phyloP scores from a whole-genome alignment of 2,113 vertebrate species.

The Grammomys dolichurus region DNA sequence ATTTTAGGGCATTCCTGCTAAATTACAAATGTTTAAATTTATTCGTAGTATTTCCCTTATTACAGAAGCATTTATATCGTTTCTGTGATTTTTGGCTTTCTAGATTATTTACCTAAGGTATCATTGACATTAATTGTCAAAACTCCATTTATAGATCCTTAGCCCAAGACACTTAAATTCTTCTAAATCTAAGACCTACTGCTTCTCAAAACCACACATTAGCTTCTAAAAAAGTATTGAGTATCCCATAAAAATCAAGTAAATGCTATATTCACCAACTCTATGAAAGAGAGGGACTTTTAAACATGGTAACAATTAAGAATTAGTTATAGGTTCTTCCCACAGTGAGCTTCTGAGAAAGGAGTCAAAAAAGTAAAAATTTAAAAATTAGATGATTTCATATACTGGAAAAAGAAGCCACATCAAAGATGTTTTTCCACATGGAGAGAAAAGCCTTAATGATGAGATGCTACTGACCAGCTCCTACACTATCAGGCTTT shows the following conservation, averaged over 20 bases:
- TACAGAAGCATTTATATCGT: neutral
- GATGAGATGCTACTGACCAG: no score
- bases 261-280: no score
- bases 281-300: neutral
- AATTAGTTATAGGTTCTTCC: neutral
- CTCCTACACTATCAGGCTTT: neutral
- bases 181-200: neutral
- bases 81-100: neutral
- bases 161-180: neutral
- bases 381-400: neutral
- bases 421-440: neutral
- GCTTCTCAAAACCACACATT: neutral
- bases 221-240: neutral
- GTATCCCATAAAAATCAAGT: neutral
- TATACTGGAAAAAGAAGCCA: neutral
- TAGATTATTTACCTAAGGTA: neutral
- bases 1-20: neutral
- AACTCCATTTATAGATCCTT: neutral
- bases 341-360: neutral
- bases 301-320: neutral
- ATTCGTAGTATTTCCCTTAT: neutral
- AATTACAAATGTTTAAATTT: neutral
- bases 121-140: no score
- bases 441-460: neutral
- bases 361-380: neutral